Evolutionary conservation across 53 echinoderm and acorn worm genomes (phyloP).

Genomic region (Henricia sp.): DNA sequence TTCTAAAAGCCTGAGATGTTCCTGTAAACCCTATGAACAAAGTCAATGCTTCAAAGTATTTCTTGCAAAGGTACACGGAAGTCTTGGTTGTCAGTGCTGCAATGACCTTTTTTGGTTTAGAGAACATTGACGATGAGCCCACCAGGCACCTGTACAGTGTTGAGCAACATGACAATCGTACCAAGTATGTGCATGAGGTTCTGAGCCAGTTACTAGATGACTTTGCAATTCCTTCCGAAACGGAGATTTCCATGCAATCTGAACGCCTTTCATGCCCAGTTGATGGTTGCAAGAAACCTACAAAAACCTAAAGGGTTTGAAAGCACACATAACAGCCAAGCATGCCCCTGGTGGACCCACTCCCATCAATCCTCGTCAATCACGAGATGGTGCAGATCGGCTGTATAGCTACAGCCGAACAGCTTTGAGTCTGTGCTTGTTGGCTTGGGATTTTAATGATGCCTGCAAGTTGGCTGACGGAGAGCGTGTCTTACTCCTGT

Average conservation of each 20-base stretch:
- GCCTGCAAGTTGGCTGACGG: conserved; percentile 64
- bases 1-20: conserved; percentile 45
- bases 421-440: conserved; percentile 51
- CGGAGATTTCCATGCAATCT: neutral
- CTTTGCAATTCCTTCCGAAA: conserved; percentile 46
- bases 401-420: conserved; percentile 53
- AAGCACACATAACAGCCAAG: conserved; percentile 10
- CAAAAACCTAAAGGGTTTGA: conserved; percentile 1
- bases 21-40: conserved; percentile 48
- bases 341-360: neutral
- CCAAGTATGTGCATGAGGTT: neutral
- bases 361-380: neutral
- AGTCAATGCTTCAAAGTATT: conserved; percentile 28
- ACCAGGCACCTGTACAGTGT: conserved; percentile 18
- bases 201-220: conserved; percentile 19
- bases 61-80: conserved; percentile 63
- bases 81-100: conserved; percentile 36
- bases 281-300: conserved; percentile 32
- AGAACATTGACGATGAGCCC: conserved; percentile 33
- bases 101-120: conserved; percentile 48
- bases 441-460: conserved; percentile 50
- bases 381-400: conserved; percentile 40
- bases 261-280: conserved; percentile 18
- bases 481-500: neutral
- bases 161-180: conserved; percentile 22